A percentile compares a stretch with the other conserved stretches of the same genome.
phyloP scores from a whole-genome alignment of 2,113 vertebrate genomes.

The Vimba vimba region DNA sequence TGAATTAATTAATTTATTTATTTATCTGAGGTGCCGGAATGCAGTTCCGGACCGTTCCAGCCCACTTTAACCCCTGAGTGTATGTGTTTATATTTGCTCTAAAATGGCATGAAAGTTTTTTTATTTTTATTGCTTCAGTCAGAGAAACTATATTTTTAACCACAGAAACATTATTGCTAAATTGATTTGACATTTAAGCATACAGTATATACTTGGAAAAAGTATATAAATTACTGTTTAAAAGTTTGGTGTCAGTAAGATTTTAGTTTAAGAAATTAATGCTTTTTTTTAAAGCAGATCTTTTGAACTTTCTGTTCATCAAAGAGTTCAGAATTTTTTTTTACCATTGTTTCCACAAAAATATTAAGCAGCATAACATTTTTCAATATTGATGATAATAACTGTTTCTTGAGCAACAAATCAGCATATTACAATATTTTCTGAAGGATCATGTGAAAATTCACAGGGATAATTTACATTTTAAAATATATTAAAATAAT shows the following conservation, averaged over 20 bases:
- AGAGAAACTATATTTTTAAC: background rate
- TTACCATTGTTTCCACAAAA: background rate
- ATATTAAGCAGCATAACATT: background rate
- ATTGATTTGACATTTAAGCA: background rate
- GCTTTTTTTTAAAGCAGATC: background rate
- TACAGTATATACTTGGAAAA: background rate
- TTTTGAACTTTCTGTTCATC: background rate
- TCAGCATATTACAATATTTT: background rate
- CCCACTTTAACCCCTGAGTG: too few relatives aligned
- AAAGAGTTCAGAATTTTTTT: background rate
- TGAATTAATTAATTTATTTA: too few relatives aligned
- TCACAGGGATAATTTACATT: background rate
- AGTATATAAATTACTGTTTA: background rate
- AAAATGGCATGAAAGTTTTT: background rate
- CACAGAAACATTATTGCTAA: background rate
- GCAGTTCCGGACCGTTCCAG: too few relatives aligned
- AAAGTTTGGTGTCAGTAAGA: background rate
- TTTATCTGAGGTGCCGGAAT: too few relatives aligned
- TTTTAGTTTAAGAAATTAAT: background rate
- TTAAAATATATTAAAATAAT: background rate
- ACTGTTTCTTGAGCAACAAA: background rate
- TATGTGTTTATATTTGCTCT: background rate
- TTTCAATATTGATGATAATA: background rate
- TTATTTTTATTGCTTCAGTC: background rate
- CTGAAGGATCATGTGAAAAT: background rate